phyloP scores from a whole-genome alignment of 2,113 vertebrate species.

The Zosterops borbonicus region DNA sequence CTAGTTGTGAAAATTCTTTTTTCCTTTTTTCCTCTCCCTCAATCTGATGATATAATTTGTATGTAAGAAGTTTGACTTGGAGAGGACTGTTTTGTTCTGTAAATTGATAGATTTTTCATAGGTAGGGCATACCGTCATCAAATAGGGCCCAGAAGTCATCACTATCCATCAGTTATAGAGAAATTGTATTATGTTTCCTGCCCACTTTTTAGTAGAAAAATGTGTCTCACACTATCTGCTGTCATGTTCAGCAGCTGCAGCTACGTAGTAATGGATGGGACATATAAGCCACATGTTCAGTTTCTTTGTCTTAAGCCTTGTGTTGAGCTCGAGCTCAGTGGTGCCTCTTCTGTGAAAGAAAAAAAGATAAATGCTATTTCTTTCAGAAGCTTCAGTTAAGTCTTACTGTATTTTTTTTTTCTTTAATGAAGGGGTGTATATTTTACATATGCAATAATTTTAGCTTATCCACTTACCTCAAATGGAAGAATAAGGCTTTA shows the following conservation, averaged over 20 bases:
- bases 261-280: neutral
- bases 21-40: neutral
- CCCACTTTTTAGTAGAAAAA: constrained; percentile 12
- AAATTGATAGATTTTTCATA: neutral
- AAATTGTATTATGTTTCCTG: neutral
- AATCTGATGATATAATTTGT: neutral
- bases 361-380: neutral
- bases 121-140: neutral
- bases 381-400: neutral
- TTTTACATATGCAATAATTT: neutral
- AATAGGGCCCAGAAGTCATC: neutral
- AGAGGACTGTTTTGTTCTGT: neutral
- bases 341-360: neutral
- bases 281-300: neutral
- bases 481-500: neutral
- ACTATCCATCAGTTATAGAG: neutral
- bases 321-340: neutral
- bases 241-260: neutral
- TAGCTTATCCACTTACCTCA: neutral
- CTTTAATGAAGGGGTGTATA: neutral
- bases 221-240: neutral
- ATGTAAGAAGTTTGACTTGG: neutral
- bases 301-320: neutral
- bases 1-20: neutral
- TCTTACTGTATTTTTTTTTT: neutral